Evolutionary conservation across 2,113 vertebrate genomes (phyloP).

Genomic region (Trinectes maculatus): DNA sequence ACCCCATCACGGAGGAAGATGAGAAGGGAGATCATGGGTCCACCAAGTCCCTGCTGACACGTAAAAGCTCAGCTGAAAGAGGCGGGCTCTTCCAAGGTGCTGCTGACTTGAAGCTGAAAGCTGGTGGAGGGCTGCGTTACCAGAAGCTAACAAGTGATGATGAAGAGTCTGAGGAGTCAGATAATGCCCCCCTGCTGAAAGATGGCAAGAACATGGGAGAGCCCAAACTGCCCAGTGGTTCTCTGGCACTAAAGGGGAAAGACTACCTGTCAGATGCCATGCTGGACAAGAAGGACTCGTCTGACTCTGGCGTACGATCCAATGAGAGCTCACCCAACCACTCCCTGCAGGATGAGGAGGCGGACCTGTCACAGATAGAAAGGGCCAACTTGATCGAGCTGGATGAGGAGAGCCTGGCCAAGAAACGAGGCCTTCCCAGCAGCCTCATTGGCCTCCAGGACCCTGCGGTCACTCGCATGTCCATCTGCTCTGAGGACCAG

Average conservation of each 20-base stretch:
- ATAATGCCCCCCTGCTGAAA: slow-evolving; percentile 89
- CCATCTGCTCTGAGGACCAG: slow-evolving; percentile 97
- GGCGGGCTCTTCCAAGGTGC: slow-evolving; percentile 90
- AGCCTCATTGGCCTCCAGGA: slow-evolving; percentile 92
- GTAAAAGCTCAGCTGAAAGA: slow-evolving; percentile 85
- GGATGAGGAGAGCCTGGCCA: slow-evolving; percentile 83
- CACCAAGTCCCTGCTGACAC: slow-evolving; percentile 85
- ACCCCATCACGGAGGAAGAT: slow-evolving; percentile 96
- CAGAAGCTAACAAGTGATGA: slow-evolving; percentile 97
- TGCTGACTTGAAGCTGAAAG: slow-evolving; percentile 90
- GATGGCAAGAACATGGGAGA: slow-evolving; percentile 84
- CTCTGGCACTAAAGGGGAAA: slow-evolving; percentile 88
- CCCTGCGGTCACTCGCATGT: slow-evolving; percentile 90
- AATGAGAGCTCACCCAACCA: slow-evolving; percentile 95
- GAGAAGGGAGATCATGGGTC: slow-evolving; percentile 91
- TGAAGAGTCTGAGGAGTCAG: slow-evolving; percentile 94
- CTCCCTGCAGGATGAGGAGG: slow-evolving; percentile 92
- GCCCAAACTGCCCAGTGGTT: slow-evolving; percentile 77
- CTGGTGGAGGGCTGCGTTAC: slow-evolving; percentile 85
- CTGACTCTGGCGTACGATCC: slow-evolving; percentile 94
- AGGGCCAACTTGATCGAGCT: slow-evolving; percentile 85
- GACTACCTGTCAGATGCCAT: slow-evolving; percentile 92
- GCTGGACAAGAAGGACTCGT: slow-evolving; percentile 97
- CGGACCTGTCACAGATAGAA: slow-evolving; percentile 85
- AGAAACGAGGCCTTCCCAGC: slow-evolving; percentile 84